phyloP scores from a whole-genome alignment of 2,797 vertebrate species.

The Dallia pectoralis region DNA sequence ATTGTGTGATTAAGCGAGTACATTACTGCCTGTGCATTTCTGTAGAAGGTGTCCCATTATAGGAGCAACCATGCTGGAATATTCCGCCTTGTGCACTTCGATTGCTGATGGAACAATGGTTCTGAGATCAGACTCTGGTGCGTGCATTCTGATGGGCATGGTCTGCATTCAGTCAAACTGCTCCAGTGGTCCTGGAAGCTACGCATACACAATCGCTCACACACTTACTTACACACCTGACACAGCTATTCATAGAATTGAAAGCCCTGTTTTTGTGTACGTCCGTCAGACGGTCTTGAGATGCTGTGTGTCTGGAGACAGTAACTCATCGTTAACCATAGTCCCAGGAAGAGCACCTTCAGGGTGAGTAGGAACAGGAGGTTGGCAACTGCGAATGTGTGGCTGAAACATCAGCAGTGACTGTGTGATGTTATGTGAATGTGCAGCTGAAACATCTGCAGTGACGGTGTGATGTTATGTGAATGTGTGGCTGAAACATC shows the following conservation, averaged over 20 bases:
- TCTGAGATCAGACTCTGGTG: neutral
- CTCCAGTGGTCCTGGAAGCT: neutral
- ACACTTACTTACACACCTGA: neutral
- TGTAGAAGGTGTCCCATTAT: neutral
- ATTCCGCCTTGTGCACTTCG: neutral
- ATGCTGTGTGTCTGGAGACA: neutral
- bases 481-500: no score
- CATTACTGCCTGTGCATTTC: neutral
- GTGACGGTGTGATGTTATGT: no score
- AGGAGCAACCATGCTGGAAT: neutral
- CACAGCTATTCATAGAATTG: conserved; percentile 10
- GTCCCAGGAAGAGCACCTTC: no score
- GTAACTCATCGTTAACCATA: no score
- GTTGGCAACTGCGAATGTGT: no score
- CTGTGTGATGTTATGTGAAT: no score
- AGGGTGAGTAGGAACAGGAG: no score
- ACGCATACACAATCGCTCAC: neutral
- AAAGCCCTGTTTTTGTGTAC: neutral
- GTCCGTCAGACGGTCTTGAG: neutral
- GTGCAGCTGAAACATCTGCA: no score
- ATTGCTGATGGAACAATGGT: neutral
- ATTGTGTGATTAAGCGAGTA: neutral
- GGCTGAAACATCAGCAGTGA: no score
- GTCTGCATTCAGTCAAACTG: neutral
- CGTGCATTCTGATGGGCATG: neutral